These are phyloP conservation scores for Pelecanus crispus DNA, from an alignment of 2,113 vertebrate genomes.

Conservation along the genomic window DNA sequence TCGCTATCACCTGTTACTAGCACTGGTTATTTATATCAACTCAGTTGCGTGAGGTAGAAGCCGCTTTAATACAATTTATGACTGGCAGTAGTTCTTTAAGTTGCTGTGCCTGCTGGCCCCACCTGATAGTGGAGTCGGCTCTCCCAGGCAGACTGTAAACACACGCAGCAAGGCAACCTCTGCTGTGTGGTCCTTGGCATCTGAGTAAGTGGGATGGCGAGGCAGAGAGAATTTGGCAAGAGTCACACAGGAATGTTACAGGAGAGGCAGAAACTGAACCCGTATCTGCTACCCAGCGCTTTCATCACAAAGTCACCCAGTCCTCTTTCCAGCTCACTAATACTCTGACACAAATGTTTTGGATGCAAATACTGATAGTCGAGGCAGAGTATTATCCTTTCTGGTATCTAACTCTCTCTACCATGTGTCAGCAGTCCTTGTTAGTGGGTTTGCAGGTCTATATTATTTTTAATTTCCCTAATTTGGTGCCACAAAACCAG, in stretches of 20 bases:
- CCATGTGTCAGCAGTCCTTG: neutral
- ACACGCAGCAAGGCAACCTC: rapidly evolving
- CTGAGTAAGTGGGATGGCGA: neutral
- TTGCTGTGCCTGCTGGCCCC: neutral
- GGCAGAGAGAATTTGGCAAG: neutral
- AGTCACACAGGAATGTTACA: neutral
- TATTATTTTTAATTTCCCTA: too few species aligned
- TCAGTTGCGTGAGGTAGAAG: neutral
- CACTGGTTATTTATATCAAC: neutral
- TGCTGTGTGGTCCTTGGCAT: neutral
- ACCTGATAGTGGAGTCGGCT: neutral
- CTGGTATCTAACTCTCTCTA: neutral
- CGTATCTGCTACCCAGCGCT: rapidly evolving
- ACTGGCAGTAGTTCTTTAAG: neutral
- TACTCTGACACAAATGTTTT: neutral
- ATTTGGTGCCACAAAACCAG: neutral
- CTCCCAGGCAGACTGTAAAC: neutral
- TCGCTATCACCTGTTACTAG: neutral
- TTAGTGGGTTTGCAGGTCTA: neutral
- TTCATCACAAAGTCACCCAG: neutral
- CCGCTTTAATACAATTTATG: neutral
- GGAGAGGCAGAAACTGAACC: neutral
- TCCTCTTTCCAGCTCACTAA: neutral
- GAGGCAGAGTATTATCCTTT: neutral
- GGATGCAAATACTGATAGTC: neutral